Evolutionary conservation across 2,888 invertebrate species (phyloP).

Genomic region (Cryptophagus acutangulus): DNA sequence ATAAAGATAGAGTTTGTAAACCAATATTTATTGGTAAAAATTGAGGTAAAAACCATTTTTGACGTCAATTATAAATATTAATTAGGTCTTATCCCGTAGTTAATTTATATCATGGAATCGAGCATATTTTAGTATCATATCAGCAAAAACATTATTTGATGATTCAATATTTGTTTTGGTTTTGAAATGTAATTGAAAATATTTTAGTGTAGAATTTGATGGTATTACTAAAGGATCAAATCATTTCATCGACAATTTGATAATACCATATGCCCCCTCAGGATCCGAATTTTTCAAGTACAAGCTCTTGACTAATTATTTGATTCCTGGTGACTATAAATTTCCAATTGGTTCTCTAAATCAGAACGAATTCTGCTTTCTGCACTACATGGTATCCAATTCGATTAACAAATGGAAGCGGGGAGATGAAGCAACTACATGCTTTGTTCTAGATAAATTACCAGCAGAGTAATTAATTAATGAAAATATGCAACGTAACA

Average conservation of each 20-base stretch:
- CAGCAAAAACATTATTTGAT: slow-evolving; percentile 7
- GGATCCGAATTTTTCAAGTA: slow-evolving; percentile 58
- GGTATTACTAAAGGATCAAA: slow-evolving; percentile 54
- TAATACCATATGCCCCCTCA: slow-evolving; percentile 55
- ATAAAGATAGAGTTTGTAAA: too few relatives aligned
- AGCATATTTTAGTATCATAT: too few relatives aligned
- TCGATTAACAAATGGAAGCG: slow-evolving; percentile 56
- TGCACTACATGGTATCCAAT: slow-evolving; percentile 58
- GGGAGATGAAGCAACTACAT: slow-evolving; percentile 55
- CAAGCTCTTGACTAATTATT: slow-evolving; percentile 55
- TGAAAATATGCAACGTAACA: neutral
- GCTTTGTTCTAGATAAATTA: too few relatives aligned
- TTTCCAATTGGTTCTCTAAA: slow-evolving; percentile 45
- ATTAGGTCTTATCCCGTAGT: too few relatives aligned
- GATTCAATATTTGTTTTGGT: neutral
- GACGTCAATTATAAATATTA: too few relatives aligned
- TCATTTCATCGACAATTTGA: slow-evolving; percentile 35
- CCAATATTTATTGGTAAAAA: too few relatives aligned
- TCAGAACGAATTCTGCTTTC: slow-evolving; percentile 49
- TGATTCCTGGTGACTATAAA: slow-evolving; percentile 54
- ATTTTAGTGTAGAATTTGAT: slow-evolving; percentile 56
- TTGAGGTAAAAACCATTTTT: too few relatives aligned
- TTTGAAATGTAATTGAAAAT: neutral
- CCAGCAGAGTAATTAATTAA: slow-evolving; percentile 25
- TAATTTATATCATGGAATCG: too few relatives aligned